Evolutionary conservation across 2,113 vertebrate genomes (phyloP).

Genomic region (Rattus rattus): DNA sequence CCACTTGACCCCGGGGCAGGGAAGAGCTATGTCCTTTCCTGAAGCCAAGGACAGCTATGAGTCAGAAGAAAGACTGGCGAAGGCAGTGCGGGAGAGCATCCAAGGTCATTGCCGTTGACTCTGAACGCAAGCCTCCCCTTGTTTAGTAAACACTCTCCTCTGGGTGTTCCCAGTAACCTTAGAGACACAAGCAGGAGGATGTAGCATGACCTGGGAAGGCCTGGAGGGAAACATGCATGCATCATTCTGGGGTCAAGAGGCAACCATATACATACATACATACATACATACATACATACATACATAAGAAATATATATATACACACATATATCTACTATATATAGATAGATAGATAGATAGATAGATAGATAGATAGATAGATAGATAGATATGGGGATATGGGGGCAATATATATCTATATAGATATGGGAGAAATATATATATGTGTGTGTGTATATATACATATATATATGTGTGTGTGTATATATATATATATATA

Average conservation of each 20-base stretch:
- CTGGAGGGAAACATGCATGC: accelerated
- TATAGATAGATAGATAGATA: too few relatives aligned
- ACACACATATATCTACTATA: too few relatives aligned
- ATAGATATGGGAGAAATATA: too few relatives aligned
- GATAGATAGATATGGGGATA: too few relatives aligned
- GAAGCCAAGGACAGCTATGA: not conserved
- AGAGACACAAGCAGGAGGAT: not conserved
- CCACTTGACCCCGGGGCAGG: not conserved
- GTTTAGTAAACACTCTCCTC: not conserved
- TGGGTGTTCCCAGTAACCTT: not conserved
- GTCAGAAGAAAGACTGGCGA: too few relatives aligned
- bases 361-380: too few relatives aligned
- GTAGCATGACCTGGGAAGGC: not conserved
- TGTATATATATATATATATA: too few relatives aligned
- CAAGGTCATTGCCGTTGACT: not conserved
- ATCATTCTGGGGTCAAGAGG: not conserved
- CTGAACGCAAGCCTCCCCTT: accelerated
- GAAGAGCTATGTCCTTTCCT: not conserved
- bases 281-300: accelerated
- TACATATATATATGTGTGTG: too few relatives aligned
- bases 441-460: too few relatives aligned
- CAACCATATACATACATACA: not conserved
- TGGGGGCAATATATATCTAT: too few relatives aligned
- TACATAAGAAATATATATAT: too few relatives aligned
- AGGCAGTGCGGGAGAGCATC: too few relatives aligned